Base-by-base conservation (phyloP, 2,888 invertebrate genomes). In the Temnothorax unifasciatus region DNA sequence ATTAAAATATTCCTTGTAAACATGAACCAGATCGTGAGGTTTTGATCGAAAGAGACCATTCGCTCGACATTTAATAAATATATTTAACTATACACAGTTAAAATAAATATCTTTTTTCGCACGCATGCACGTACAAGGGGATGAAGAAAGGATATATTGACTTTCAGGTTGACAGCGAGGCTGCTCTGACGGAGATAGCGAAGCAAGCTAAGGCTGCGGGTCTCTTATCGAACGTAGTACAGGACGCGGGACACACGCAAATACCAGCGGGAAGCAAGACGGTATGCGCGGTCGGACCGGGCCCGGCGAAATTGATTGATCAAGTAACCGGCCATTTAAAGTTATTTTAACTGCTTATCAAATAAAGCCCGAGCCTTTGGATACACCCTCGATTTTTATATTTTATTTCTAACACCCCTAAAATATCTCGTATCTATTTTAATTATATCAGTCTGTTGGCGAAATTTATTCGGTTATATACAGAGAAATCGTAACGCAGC, bases 231-330 rank as follows among this genome's bases (percentile, higher is more conserved):
- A 97, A 97, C 86, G 93, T 98, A 44, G 97, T 99, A 85, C 96
- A 97, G 87, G 99, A 99, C 95, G 99, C 99, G 5, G 99, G 99
- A 2, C 97, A 98, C 89, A 99, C 99, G 8, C 99, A 99, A 95
- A 97, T 99, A 87, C 97, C 97, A 68, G 96, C 97, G 0, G 99
- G 99, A 88, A 97, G 98, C 13, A 96, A 96, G 92, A 99, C 99
- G 83, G 99, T 99, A 1, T 95, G 99, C 82, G 99, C 98, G 1
- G 96, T 99, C 77, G 99, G 99, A n/a, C 99, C 99, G 69, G 99
- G 98, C 4, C 97, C 97, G 59, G 96, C 96, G 90, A 96, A 96
- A 90, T 93, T 97, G 64, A 96, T 99, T 90, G 97, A 99, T 94
- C 95, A 96, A 95, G 96, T 99, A 57, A 98, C 99, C 29, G 98